Conservation (phyloP, 1,140 invertebrate species). For the Micrasema minimum region DNA sequence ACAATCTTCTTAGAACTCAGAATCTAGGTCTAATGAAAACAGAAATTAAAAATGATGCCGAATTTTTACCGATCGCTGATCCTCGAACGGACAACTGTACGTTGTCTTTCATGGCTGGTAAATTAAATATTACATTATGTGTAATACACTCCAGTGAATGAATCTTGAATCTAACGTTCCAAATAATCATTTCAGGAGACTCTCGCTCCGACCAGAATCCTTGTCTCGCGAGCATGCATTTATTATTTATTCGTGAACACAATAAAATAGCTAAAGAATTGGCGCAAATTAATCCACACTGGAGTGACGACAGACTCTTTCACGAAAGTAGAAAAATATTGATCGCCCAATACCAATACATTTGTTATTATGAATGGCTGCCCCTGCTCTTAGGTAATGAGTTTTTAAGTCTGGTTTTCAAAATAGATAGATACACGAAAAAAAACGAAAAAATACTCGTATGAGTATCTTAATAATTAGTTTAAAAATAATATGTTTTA, state of each 20-base stretch:
- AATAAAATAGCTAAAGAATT: constrained; percentile 74
- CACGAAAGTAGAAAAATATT: constrained; percentile 72
- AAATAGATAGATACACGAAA: too few species aligned
- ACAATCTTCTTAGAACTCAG: background rate
- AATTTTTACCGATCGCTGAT: constrained; percentile 6
- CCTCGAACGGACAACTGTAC: background rate
- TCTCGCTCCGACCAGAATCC: constrained; percentile 78
- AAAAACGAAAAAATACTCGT: too few species aligned
- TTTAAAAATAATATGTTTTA: too few species aligned
- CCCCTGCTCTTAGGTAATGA: constrained; percentile 63
- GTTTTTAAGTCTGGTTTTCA: too few species aligned
- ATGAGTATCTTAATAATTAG: too few species aligned
- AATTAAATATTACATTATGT: background rate
- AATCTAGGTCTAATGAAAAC: constrained; percentile 14
- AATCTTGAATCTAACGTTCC: too few species aligned
- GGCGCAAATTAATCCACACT: constrained; percentile 68
- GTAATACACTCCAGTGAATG: background rate
- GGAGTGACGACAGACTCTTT: constrained; percentile 70
- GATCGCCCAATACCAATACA: constrained; percentile 69
- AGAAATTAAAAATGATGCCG: constrained; percentile 7
- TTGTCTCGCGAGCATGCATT: constrained; percentile 73
- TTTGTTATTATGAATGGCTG: constrained; percentile 71
- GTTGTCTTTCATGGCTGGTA: constrained; percentile 22
- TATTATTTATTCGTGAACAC: constrained; percentile 69
- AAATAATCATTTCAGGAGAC: constrained; percentile 67